These are phyloP conservation scores for Suricata suricatta DNA, from an alignment of 2,113 vertebrate species.

Conservation along the genomic window DNA sequence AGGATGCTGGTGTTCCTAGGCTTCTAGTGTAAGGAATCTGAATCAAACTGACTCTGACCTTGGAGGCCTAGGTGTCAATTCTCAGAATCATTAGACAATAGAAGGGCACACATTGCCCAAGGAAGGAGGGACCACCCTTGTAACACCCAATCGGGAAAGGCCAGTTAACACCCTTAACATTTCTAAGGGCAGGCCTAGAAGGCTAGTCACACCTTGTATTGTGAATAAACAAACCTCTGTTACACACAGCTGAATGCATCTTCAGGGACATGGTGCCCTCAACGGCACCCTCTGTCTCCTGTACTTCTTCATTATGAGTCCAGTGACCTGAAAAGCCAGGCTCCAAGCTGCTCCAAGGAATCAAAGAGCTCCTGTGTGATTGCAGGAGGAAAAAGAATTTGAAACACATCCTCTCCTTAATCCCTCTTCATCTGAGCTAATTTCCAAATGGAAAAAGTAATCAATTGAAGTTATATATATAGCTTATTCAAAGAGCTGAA, in stretches of 20 bases:
- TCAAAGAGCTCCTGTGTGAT: not conserved
- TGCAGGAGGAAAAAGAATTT: not conserved
- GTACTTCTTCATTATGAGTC: not conserved
- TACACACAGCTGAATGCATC: not conserved
- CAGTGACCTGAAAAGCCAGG: not conserved
- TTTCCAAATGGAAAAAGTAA: constrained; percentile 62
- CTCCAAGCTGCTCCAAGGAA: not conserved
- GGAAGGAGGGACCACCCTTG: too few species aligned
- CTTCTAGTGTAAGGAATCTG: not conserved
- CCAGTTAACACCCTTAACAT: too few species aligned
- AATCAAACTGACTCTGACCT: too few species aligned
- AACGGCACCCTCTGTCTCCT: not conserved
- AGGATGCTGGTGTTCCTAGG: not conserved
- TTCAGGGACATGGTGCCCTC: not conserved
- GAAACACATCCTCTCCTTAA: not conserved
- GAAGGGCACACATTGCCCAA: too few species aligned
- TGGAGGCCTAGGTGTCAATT: too few species aligned
- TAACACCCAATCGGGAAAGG: too few species aligned
- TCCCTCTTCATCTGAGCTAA: constrained; percentile 1
- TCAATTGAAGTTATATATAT: constrained; percentile 53
- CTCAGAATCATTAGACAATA: too few species aligned
- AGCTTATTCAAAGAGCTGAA: constrained; percentile 63
- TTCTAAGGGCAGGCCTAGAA: too few species aligned
- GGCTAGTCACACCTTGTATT: not conserved
- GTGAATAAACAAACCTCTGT: not conserved